phyloP scores from a whole-genome alignment of 92 coral and sea anemone genomes.

The Siderastrea siderea region DNA sequence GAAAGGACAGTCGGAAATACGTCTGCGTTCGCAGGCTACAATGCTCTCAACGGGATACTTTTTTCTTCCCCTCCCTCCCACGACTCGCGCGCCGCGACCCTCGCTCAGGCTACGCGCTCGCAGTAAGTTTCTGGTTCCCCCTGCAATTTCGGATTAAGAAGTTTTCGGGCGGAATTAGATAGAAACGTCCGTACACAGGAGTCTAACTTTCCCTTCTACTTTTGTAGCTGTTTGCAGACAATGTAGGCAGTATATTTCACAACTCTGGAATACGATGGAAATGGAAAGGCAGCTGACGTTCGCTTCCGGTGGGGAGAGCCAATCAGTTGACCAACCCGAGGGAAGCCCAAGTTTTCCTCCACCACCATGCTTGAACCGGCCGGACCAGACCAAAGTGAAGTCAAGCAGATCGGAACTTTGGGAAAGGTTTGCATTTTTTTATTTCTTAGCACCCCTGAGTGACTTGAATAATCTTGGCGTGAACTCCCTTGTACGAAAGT shows the following conservation, averaged over 20 bases:
- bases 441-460: too few relatives aligned
- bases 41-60: too few relatives aligned
- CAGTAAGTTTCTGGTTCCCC: not conserved
- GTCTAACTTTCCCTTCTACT: too few relatives aligned
- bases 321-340: not conserved
- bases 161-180: too few relatives aligned
- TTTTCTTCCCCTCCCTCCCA: too few relatives aligned
- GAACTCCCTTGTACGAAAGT: too few relatives aligned
- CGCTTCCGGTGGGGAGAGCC: not conserved
- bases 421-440: not conserved
- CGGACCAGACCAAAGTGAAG: conserved; percentile 6
- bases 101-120: too few relatives aligned
- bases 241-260: conserved; percentile 11
- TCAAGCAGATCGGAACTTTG: not conserved
- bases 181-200: not conserved
- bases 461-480: too few relatives aligned
- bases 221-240: conserved; percentile 19
- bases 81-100: too few relatives aligned
- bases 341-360: not conserved
- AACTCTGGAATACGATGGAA: not conserved
- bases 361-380: not conserved
- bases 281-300: not conserved
- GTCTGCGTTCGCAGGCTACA: too few relatives aligned
- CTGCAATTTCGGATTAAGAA: not conserved
- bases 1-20: too few relatives aligned